phyloP scores from a whole-genome alignment of 2,113 vertebrate species.

The Thryonomys swinderianus region DNA sequence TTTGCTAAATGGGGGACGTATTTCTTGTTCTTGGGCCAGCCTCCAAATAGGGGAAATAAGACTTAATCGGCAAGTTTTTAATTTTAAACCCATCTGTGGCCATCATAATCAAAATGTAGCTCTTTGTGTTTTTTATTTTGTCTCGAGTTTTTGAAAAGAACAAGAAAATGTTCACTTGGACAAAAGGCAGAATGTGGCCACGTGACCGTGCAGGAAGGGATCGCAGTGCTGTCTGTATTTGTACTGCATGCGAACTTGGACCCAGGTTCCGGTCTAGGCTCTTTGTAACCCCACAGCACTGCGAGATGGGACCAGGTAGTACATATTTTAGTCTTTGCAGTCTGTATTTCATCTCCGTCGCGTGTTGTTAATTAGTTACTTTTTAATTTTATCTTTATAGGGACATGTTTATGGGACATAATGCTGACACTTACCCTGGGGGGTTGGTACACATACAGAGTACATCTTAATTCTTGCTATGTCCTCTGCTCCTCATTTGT shows the following conservation, averaged over 20 bases:
- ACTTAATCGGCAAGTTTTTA: neutral
- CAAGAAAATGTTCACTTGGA: neutral
- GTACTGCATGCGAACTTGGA: neutral
- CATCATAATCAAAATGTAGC: neutral
- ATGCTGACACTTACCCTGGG: neutral
- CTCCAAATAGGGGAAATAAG: neutral
- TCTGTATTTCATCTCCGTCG: neutral
- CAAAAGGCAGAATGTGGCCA: neutral
- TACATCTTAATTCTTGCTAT: neutral
- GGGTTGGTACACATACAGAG: neutral
- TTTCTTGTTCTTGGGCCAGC: neutral
- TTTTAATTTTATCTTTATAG: neutral
- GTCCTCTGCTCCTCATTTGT: neutral
- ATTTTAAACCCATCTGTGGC: neutral
- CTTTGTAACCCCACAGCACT: neutral
- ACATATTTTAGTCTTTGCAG: neutral
- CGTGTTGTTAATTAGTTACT: neutral
- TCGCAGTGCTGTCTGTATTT: neutral
- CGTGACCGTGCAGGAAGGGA: fast-evolving
- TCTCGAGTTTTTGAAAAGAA: neutral
- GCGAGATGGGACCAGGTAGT: neutral
- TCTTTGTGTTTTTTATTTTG: neutral
- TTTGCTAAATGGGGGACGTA: neutral
- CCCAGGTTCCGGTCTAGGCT: neutral
- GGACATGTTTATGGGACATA: neutral